Base-by-base conservation (phyloP, 2,113 vertebrate species). In the Sigmodon hispidus region DNA sequence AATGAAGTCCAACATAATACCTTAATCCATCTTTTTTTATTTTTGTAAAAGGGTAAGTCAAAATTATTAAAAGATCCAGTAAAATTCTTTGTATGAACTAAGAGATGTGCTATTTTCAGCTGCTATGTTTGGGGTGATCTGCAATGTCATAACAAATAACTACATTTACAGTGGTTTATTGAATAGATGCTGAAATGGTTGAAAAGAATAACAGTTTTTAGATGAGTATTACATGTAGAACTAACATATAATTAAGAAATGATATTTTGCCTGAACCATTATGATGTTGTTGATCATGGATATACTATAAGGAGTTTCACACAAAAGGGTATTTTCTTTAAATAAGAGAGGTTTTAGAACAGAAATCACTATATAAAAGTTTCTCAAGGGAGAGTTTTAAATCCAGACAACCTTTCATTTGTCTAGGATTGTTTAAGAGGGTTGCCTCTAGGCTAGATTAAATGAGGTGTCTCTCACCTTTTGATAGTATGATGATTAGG, bases 401-500 rank as follows among this genome's bases (percentile, higher is more conserved):
- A 80, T 34, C 89, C 70, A 93, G 52, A 92, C 65, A 69, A 57
- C 29, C 4, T 95, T 16, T 87, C 65, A 29, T 81, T 50, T 90
- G 6, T 34, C 26, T 17, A 57, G 45, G 9, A 90, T 88, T 77
- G 65, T 34, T 96, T 90, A 95, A 94, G 75, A 45, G 29, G 72
- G 29, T 55, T 77, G 95, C 96, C 94, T 43, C 43, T 48, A 73
- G 96, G 79, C 73, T 80, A 12, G 75, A 89, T 95, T 90, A 96
- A 87, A 85, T 61, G 70, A 96, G 87, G 55, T 90, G 13, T 65
- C 45, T 96, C 29, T 43, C 5, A 26, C 40, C 52, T 52, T 97
- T 97, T 97, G 95, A 96, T 92, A 79, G 93, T 86, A 95, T 93
- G 94, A 73, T 96, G 90, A 97, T 95, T 50, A 96, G 84, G 31